These are phyloP conservation scores for Rhodophaea formosa DNA, from an alignment of 2,888 invertebrate genomes.

Conservation along the genomic window DNA sequence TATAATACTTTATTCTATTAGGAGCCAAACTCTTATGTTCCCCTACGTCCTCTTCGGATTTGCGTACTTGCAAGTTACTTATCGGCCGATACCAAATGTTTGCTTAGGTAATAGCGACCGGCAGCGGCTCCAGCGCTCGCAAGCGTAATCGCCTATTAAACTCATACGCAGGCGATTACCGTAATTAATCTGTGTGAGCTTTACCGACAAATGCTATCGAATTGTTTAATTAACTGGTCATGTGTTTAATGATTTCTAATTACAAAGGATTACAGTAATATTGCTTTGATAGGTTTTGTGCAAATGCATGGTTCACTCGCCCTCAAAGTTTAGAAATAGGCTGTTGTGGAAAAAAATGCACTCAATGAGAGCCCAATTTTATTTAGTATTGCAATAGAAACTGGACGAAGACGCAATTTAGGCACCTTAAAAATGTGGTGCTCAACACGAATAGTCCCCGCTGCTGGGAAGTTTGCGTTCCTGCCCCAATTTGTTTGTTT, in stretches of 20 bases:
- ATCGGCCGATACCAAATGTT: conserved; percentile 69
- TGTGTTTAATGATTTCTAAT: conserved; percentile 20
- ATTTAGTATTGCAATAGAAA: too few relatives aligned
- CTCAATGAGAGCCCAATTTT: too few relatives aligned
- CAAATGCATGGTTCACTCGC: neutral
- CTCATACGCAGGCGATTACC: conserved; percentile 54
- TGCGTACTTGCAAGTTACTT: conserved; percentile 61
- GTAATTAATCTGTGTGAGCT: conserved; percentile 59
- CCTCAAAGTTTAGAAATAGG: too few relatives aligned
- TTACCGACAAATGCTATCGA: conserved; percentile 35
- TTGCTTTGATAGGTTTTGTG: neutral
- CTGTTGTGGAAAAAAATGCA: too few relatives aligned
- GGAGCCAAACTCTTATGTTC: neutral
- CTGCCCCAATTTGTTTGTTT: too few relatives aligned
- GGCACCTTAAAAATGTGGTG: too few relatives aligned
- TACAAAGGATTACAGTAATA: neutral
- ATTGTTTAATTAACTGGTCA: conserved; percentile 33
- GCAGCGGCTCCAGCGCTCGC: conserved; percentile 31
- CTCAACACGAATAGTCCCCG: too few relatives aligned
- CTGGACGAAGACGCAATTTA: too few relatives aligned
- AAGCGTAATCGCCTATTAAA: conserved; percentile 67
- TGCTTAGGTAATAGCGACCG: conserved; percentile 67
- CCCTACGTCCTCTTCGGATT: conserved; percentile 36
- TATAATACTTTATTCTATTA: neutral
- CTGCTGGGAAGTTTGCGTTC: too few relatives aligned